Conservation (phyloP, 2,888 invertebrate genomes). For the Lasioglossum pauxillum region DNA sequence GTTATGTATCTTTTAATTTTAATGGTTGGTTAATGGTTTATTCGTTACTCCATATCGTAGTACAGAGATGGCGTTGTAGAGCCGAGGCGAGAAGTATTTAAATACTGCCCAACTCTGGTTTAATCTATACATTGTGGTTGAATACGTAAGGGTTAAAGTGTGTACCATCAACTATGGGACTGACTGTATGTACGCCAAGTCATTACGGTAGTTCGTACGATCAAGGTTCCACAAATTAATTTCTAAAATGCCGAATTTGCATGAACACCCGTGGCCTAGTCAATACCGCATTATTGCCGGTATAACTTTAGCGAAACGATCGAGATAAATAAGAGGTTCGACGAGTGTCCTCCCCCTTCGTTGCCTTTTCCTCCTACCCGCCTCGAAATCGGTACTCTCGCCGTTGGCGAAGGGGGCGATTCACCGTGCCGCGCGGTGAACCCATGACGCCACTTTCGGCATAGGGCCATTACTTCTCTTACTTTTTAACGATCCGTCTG, state of each 20-base stretch:
- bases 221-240: background rate
- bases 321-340: conserved; percentile 35
- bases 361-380: conserved; percentile 22
- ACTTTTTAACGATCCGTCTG: conserved; percentile 78
- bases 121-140: too few relatives aligned
- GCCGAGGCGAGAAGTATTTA: too few relatives aligned
- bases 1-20: too few relatives aligned
- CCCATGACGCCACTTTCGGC: conserved; percentile 70
- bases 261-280: conserved; percentile 5
- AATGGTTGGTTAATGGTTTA: too few relatives aligned
- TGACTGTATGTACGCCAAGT: background rate
- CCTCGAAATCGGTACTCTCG: conserved; percentile 49
- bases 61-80: too few relatives aligned
- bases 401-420: conserved; percentile 24
- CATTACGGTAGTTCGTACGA: background rate
- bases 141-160: too few relatives aligned
- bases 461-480: conserved; percentile 71
- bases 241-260: background rate
- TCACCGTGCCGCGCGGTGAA: conserved; percentile 34
- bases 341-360: conserved; percentile 14
- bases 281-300: background rate
- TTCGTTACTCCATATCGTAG: too few relatives aligned
- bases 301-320: conserved; percentile 24
- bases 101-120: too few relatives aligned
- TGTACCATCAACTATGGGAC: too few relatives aligned